phyloP scores from a whole-genome alignment of 2,113 vertebrate genomes.

The Sclerurus mexicanus region DNA sequence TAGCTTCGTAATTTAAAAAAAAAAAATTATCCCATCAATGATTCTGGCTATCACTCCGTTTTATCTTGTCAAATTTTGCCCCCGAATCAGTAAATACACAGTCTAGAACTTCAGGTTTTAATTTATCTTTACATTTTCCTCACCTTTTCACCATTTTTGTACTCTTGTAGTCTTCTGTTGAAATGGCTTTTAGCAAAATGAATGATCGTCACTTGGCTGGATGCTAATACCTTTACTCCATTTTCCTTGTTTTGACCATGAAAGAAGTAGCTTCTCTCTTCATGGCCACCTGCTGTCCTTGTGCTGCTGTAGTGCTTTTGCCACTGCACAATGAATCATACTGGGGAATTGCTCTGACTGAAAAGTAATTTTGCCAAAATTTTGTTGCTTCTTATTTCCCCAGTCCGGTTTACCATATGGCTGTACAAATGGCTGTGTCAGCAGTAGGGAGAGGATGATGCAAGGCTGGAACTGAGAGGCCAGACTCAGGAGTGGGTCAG shows the following conservation, averaged over 20 bases:
- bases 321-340: background rate
- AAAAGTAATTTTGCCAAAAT: constrained; percentile 13
- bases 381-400: constrained; percentile 8
- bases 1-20: background rate
- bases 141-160: background rate
- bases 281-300: background rate
- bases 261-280: background rate
- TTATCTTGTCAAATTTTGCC: background rate
- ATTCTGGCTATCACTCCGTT: background rate
- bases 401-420: constrained; percentile 51
- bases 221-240: background rate
- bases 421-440: constrained; percentile 49
- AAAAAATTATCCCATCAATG: accelerated
- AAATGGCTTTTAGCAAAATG: background rate
- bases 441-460: constrained; percentile 54
- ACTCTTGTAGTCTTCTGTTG: background rate
- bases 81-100: background rate
- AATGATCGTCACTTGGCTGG: background rate
- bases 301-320: background rate
- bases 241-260: background rate
- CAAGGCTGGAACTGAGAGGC: background rate
- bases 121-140: background rate
- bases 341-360: background rate
- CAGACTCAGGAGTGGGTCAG: background rate
- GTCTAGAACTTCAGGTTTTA: background rate